Conservation (phyloP, 2,888 invertebrate genomes). For the Amphipyra tragopoginis region DNA sequence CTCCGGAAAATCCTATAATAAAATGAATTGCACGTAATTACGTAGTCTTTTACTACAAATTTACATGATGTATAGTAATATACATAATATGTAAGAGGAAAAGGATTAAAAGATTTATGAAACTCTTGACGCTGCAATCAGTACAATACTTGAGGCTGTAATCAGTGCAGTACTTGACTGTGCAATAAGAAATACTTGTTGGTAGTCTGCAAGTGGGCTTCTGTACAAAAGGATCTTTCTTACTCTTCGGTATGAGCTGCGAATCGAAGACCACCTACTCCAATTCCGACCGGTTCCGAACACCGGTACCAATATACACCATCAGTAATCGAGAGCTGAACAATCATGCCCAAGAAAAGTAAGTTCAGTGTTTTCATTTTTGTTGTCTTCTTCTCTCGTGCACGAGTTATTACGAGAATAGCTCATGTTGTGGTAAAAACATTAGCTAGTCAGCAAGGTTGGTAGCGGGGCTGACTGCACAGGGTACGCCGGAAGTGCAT, state of each 20-base stretch:
- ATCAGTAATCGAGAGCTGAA: slow-evolving; percentile 41
- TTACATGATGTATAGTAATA: slow-evolving; percentile 7
- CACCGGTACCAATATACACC: too few species aligned
- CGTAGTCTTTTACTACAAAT: slow-evolving; percentile 23
- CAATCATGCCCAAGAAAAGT: slow-evolving; percentile 22
- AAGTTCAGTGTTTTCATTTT: slow-evolving; percentile 33
- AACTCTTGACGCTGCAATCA: slow-evolving; percentile 42
- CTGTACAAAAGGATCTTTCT: slow-evolving; percentile 16
- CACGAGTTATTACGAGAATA: too few species aligned
- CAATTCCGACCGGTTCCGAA: too few species aligned
- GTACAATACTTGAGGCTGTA: slow-evolving; percentile 31
- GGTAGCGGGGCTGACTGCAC: too few species aligned
- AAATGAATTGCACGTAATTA: slow-evolving; percentile 29
- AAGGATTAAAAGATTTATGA: slow-evolving; percentile 28
- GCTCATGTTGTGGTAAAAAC: too few species aligned
- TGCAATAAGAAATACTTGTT: slow-evolving; percentile 10
- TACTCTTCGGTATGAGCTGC: slow-evolving; percentile 8
- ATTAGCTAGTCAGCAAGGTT: too few species aligned
- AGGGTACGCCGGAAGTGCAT: too few species aligned
- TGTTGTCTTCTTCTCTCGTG: not conserved
- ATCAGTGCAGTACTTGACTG: slow-evolving; percentile 16
- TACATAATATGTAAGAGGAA: slow-evolving; percentile 40
- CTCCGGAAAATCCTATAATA: slow-evolving; percentile 25
- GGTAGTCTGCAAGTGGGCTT: slow-evolving; percentile 34
- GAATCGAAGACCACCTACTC: slow-evolving; percentile 1